Evolutionary conservation across 2,888 invertebrate species (phyloP).

Genomic region (Eilema griseolum): DNA sequence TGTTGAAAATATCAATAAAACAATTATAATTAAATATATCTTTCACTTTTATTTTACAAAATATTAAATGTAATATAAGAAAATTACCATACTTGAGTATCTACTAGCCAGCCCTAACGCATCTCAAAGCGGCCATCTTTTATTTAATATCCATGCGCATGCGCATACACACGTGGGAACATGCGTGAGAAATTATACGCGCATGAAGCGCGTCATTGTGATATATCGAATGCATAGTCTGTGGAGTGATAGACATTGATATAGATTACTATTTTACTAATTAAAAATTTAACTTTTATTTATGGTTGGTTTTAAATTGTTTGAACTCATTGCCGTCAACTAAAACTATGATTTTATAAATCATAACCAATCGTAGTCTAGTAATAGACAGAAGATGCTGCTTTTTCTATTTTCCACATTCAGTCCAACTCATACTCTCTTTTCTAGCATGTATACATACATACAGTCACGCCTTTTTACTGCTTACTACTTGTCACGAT

Average conservation of each 20-base stretch:
- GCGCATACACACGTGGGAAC: slow-evolving; percentile 65
- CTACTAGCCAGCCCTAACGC: slow-evolving; percentile 20
- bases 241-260: slow-evolving; percentile 42
- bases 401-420: no score
- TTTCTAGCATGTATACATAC: no score
- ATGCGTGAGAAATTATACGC: slow-evolving; percentile 60
- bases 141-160: slow-evolving; percentile 63
- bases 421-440: no score
- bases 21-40: no score
- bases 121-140: slow-evolving; percentile 70
- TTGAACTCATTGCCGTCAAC: no score
- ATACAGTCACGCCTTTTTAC: no score
- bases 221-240: slow-evolving; percentile 55
- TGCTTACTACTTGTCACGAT: no score
- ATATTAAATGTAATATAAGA: background rate
- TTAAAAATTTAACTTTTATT: background rate
- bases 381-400: no score
- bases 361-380: no score
- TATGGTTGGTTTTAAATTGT: background rate
- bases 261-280: slow-evolving; percentile 7
- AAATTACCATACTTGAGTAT: background rate
- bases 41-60: background rate
- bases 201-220: slow-evolving; percentile 55
- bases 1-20: no score
- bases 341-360: no score